phyloP scores from a whole-genome alignment of 1,140 invertebrate genomes.

The Radopholus similis region DNA sequence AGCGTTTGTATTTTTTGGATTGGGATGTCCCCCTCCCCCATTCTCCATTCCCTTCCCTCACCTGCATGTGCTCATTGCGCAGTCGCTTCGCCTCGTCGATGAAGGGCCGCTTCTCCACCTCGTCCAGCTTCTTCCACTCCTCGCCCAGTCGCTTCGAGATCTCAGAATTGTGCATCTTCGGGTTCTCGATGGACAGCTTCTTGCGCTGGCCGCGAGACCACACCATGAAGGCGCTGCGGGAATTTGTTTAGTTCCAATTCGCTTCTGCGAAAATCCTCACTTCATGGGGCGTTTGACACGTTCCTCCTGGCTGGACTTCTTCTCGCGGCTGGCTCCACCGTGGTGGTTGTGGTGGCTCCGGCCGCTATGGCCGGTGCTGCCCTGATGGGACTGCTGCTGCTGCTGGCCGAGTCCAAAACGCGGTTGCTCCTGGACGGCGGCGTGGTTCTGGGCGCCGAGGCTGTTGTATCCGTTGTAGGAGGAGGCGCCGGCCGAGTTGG shows the following conservation, averaged over 20 bases:
- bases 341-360: background rate
- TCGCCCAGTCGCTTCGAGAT: slow-evolving; percentile 89
- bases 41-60: background rate
- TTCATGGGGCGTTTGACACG: slow-evolving; percentile 96
- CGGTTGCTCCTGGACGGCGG: background rate
- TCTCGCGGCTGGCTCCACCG: background rate
- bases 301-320: slow-evolving; percentile 60
- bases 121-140: slow-evolving; percentile 87
- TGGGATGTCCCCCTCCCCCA: too few species aligned
- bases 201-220: slow-evolving; percentile 78
- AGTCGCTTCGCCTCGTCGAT: slow-evolving; percentile 91
- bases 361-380: background rate
- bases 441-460: background rate
- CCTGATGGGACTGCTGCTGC: background rate
- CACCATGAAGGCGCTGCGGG: slow-evolving; percentile 90
- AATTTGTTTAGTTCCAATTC: background rate
- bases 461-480: background rate
- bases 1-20: background rate
- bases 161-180: slow-evolving; percentile 95
- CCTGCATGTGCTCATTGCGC: slow-evolving; percentile 76
- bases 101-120: slow-evolving; percentile 92
- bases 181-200: slow-evolving; percentile 87
- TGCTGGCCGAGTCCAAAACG: background rate
- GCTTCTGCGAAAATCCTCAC: background rate
- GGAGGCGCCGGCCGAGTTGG: background rate